Evolutionary conservation across 1,140 invertebrate genomes (phyloP).

Genomic region (Pseudobourletiella spinata): DNA sequence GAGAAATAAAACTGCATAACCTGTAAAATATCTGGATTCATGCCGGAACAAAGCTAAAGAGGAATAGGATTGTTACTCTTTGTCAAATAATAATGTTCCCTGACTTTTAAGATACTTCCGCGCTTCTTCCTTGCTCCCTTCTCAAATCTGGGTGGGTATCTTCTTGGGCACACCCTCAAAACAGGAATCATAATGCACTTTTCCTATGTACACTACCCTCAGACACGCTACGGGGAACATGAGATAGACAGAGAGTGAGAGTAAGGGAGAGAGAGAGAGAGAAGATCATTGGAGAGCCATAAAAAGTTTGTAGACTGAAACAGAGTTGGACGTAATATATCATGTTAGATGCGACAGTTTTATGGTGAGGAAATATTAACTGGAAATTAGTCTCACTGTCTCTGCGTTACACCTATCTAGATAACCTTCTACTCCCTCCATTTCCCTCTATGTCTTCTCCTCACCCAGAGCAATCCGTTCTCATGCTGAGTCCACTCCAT

Average conservation of each 20-base stretch:
- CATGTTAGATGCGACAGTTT: constrained; percentile 19
- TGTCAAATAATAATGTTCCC: background rate
- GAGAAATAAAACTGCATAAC: no score
- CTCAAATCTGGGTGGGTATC: no score
- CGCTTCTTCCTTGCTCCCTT: background rate
- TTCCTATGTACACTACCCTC: no score
- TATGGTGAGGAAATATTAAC: constrained; percentile 28
- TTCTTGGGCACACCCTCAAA: no score
- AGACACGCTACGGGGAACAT: no score
- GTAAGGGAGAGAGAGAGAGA: background rate
- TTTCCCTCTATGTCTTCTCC: background rate
- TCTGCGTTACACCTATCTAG: constrained; percentile 4
- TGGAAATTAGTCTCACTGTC: constrained; percentile 18
- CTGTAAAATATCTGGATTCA: no score
- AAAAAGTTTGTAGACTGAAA: constrained; percentile 1
- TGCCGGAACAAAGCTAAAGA: background rate
- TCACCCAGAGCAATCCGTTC: no score
- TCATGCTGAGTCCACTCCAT: no score
- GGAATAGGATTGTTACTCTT: background rate
- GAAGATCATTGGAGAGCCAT: constrained; percentile 6
- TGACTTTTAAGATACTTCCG: background rate
- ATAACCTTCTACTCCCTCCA: background rate
- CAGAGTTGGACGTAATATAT: constrained; percentile 15
- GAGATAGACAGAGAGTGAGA: background rate
- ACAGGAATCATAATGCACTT: no score